Conservation (phyloP, 2,113 vertebrate species). For the Myotis yumanensis region DNA sequence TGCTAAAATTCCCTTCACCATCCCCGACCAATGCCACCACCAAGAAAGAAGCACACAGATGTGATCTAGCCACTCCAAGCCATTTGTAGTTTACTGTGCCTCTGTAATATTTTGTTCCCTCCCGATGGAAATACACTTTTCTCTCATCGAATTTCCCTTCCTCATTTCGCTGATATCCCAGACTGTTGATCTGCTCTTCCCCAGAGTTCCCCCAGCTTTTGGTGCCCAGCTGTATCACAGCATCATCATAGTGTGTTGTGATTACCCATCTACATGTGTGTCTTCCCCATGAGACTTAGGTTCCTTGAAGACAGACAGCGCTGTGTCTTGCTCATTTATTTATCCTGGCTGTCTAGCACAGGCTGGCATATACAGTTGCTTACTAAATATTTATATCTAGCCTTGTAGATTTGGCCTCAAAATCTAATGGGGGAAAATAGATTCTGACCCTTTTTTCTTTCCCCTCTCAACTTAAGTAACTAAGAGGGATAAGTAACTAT, state of each 20-base stretch:
- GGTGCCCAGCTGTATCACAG: neutral
- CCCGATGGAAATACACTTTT: neutral
- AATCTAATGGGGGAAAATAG: neutral
- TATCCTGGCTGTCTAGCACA: neutral
- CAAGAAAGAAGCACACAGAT: neutral
- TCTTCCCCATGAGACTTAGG: neutral
- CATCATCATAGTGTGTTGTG: neutral
- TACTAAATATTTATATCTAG: neutral
- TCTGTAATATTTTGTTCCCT: slow-evolving; percentile 5
- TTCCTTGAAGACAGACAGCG: neutral
- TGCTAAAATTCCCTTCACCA: neutral
- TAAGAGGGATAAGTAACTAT: neutral
- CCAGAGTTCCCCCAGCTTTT: neutral
- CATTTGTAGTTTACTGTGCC: neutral
- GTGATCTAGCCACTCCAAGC: neutral
- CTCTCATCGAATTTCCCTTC: neutral
- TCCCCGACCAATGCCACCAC: neutral
- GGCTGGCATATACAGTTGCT: neutral
- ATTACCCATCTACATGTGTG: neutral
- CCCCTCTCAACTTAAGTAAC: neutral
- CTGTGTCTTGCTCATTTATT: neutral
- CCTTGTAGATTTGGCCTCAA: slow-evolving; percentile 16
- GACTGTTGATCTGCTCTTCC: neutral
- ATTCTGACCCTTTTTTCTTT: neutral
- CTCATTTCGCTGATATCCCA: neutral